A percentile compares a stretch with the other conserved stretches of the same genome.
These are phyloP conservation scores for Leptinotarsa tumamoca DNA, from an alignment of 2,888 invertebrate genomes.

Conservation along the genomic window DNA sequence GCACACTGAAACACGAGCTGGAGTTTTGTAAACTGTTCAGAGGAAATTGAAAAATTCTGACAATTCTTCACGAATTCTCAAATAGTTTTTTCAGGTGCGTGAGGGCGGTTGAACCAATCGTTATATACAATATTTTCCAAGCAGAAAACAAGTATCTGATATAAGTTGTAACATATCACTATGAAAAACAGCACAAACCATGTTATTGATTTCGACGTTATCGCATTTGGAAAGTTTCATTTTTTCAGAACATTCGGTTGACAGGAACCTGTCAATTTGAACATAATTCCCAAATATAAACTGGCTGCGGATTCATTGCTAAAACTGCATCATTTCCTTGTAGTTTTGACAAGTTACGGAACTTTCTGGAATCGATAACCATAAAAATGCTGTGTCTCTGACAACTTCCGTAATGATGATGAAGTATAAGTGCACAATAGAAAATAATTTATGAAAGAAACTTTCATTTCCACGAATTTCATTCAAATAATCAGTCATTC, in stretches of 20 bases:
- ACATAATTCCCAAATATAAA: not conserved
- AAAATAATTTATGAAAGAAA: slow-evolving; percentile 9
- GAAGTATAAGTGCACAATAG: not conserved
- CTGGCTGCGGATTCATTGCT: not conserved
- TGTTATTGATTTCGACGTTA: too few relatives aligned
- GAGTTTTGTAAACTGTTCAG: too few relatives aligned
- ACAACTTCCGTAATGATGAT: not conserved
- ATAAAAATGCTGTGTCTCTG: not conserved
- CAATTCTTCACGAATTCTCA: too few relatives aligned
- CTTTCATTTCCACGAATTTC: not conserved
- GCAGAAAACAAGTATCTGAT: too few relatives aligned
- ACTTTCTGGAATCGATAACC: not conserved
- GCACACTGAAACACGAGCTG: too few relatives aligned
- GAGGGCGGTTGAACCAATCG: too few relatives aligned
- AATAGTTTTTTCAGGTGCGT: too few relatives aligned
- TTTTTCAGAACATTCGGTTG: not conserved
- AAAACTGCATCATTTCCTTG: not conserved
- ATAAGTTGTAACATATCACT: too few relatives aligned
- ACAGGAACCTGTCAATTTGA: not conserved
- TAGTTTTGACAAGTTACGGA: not conserved
- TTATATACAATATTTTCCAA: too few relatives aligned
- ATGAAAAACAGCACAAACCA: too few relatives aligned
- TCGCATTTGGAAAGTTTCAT: not conserved
- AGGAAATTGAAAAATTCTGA: too few relatives aligned
- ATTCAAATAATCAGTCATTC: too few relatives aligned